phyloP scores from a whole-genome alignment of 2,113 vertebrate species.

The Xiphophorus couchianus region DNA sequence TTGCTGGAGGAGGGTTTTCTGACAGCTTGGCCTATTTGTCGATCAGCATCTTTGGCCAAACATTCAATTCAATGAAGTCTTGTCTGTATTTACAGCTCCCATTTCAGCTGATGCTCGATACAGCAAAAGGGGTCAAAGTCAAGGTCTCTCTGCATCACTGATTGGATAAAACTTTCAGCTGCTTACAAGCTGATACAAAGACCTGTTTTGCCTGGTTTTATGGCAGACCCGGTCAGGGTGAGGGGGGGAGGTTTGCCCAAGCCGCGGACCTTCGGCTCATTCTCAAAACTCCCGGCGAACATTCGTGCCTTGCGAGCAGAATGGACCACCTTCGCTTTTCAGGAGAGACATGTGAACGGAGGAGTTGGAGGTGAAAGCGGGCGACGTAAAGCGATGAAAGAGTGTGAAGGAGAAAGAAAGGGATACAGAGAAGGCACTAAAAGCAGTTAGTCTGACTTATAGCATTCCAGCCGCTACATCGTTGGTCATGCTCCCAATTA shows the following conservation, averaged over 20 bases:
- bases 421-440: conserved; percentile 55
- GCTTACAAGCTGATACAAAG: conserved; percentile 60
- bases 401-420: conserved; percentile 28
- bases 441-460: conserved; percentile 65
- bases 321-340: conserved; percentile 56
- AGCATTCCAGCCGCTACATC: conserved; percentile 32
- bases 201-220: conserved; percentile 36
- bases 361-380: conserved; percentile 59
- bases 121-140: conserved; percentile 47
- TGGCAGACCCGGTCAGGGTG: conserved; percentile 24
- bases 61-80: conserved; percentile 52
- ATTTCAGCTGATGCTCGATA: conserved; percentile 25
- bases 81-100: conserved; percentile 50
- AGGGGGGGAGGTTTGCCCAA: background rate
- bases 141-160: conserved; percentile 49
- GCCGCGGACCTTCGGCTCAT: conserved; percentile 12
- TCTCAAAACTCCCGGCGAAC: conserved; percentile 23
- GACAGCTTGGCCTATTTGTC: conserved; percentile 60
- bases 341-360: conserved; percentile 42
- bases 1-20: conserved; percentile 35
- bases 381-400: conserved; percentile 64
- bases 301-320: conserved; percentile 40
- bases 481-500: conserved; percentile 78
- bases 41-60: conserved; percentile 29
- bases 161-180: conserved; percentile 56